Evolutionary conservation across 2,797 vertebrate species (phyloP).

Genomic region (Mus caroli): DNA sequence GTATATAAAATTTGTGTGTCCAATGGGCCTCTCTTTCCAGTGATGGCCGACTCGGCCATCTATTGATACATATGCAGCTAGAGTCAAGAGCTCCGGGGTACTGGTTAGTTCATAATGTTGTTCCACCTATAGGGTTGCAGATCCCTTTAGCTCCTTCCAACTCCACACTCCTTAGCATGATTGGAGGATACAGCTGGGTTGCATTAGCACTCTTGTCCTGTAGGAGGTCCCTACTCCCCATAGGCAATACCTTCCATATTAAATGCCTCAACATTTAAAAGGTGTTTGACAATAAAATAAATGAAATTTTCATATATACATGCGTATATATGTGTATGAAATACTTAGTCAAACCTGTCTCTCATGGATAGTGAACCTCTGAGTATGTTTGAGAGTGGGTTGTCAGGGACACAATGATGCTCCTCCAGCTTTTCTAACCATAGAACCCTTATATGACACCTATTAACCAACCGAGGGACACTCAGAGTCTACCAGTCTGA

Average conservation of each 20-base stretch:
- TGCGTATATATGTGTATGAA: not conserved
- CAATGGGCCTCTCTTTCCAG: too few relatives aligned
- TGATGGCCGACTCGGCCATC: too few relatives aligned
- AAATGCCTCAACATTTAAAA: not conserved
- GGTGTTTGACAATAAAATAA: not conserved
- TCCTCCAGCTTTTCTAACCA: constrained; percentile 12
- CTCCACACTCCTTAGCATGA: not conserved
- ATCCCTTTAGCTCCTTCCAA: too few relatives aligned
- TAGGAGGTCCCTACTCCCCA: not conserved
- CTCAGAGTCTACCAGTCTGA: not conserved
- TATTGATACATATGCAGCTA: too few relatives aligned
- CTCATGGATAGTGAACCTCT: not conserved
- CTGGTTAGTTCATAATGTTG: too few relatives aligned
- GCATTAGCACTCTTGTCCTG: not conserved
- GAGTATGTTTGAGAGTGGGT: fast-evolving
- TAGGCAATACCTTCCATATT: not conserved
- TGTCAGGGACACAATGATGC: not conserved
- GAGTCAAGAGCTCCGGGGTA: too few relatives aligned
- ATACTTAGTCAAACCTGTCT: constrained; percentile 23
- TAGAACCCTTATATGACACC: not conserved
- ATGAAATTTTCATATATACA: not conserved
- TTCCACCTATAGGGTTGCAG: too few relatives aligned
- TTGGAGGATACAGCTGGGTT: not conserved
- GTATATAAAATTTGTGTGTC: too few relatives aligned
- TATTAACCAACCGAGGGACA: not conserved